Evolutionary conservation across 2,888 invertebrate genomes (phyloP), one percentile per base, ranked within the genome.

Genomic region (Hirtodrosophila confusa): DNA sequence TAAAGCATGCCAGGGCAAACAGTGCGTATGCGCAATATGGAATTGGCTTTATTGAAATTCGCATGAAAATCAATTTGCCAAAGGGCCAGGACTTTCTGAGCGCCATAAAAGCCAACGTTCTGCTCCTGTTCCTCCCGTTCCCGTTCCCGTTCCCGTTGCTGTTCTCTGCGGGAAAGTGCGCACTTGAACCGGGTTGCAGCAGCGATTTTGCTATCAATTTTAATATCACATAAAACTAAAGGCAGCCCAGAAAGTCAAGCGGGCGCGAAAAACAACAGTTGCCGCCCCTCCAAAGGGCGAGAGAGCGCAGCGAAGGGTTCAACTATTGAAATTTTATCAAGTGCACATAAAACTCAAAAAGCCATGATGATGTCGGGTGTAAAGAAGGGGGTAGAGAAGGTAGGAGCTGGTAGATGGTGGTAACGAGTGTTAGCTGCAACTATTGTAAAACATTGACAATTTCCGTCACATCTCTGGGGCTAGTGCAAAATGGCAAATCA

Each of bases 371-470:
- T 82, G 70, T 72, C 51, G 73, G 41, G 37, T 8, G 31, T 4
- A 7, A 3, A 41, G 56, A 7, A 7, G n/a, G 10, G 40, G 27
- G 4, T 3, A 27, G 4, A 17, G 12, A 7, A 44, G 24, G 41
- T n/a, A 29, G 27, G 44, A 12, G 1, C 24, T 17, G 29, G 29
- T n/a, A n/a, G n/a, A n/a, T 17, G 12, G 24, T 40, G 43, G 55
- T 35, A 63, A 58, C 54, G 55, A 62, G 49, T 56, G 69, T 41
- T 47, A 54, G 43, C 75, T 60, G 67, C 74, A 86, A 80, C 89
- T 80, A 84, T 89, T 89, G 88, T 88, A 84, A 85, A 89, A 88
- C 89, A 88, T 89, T 89, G 89, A 89, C 89, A 89, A 89, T 89
- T 89, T 89, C 86, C 88, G 82, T 88, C 79, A 89, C 84, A 88